Evolutionary conservation across 1,140 invertebrate genomes (phyloP), one percentile per base, ranked within the genome.

Genomic region (Branchinecta lynchi): DNA sequence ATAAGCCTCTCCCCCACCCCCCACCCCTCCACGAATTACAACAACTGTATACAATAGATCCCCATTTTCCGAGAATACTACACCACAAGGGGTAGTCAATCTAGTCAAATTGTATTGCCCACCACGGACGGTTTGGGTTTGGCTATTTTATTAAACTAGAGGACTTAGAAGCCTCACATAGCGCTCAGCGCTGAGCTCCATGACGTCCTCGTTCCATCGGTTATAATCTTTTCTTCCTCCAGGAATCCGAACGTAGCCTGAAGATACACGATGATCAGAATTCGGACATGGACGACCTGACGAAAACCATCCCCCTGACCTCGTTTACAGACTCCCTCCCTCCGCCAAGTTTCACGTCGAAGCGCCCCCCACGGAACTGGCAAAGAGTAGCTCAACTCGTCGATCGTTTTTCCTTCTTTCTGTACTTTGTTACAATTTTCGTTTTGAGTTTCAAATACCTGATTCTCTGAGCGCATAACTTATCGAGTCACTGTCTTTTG

Each of bases 211-310:
- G 32, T 32, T 32, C 32, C 5, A 32, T 32, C 32, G 32, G 2
- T 32, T 32, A 32, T 32, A 5, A 32, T 60, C 17, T 60, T 20
- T 60, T 60, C 17, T 60, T 60, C 17, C 51, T 15, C 17, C 6
- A 60, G 51, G 51, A 60, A 60, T 60, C 51, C 17, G 51, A 60
- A 20, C 51, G 51, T 60, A 60, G 51, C 51, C 51, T 60, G 12
- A 60, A 20, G 51, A 12, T 60, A 3, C 51, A 60, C 51, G 51
- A 60, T 20, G 51, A 60, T 15, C 51, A 60, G 12, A 60, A 60
- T 20, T 60, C 51, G 2, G 51, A 60, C 1, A 20, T 20, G 12
- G 51, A 60, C 17, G 51, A 60, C 17, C 17, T 60, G 17, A 60
- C 51, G 12, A 60, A 60, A 60, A 60, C 51, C 12, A 60, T 60